Evolutionary conservation across 2,888 invertebrate species (phyloP), one percentile per base, ranked within the genome.

Genomic region (Platypus cylindrus): DNA sequence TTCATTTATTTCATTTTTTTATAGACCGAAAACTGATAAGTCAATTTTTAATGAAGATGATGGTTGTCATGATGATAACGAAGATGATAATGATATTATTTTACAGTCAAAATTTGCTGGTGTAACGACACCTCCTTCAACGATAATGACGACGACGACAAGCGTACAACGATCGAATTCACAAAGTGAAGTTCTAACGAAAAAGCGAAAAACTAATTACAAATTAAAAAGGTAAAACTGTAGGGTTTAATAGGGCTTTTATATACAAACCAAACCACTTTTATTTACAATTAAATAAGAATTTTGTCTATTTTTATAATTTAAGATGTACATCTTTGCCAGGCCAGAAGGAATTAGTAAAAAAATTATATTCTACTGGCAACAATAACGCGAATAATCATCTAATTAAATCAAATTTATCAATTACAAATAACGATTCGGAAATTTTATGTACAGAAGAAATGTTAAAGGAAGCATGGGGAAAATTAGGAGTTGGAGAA

Each of bases 381-480:
- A 48, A 44, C 36, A 44, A 52, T 32, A 54, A 55, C 25, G 48
- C 53, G 14, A 54, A 55, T 28, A 61, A 60, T 45, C 61, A 59
- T 38, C 58, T 62, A 27, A 61, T 66, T 37, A 62, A 62, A 3
- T 48, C 63, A 39, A 53, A 57, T 54, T 30, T 48, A 8, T 45
- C 43, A 17, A n/a, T n/a, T n/a, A n/a, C n/a, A n/a, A n/a, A n/a
- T n/a, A 49, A 43, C 27, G 55, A 55, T 40, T 45, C 52, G 7
- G 58, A 58, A 32, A 43, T 57, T 17, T 46, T 59, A n/a, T 60
- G 57, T 51, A 68, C 68, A 34, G 68, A 73, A 53, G 70, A 71
- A 46, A 74, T 72, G 58, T 60, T 78, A 37, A 62, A 71, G 39
- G 68, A 69, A 45, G 73, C 75, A 35, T 78, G 78, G 73, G 66